Evolutionary conservation across 2,888 invertebrate genomes (phyloP).

Genomic region (Panzeria rudis): DNA sequence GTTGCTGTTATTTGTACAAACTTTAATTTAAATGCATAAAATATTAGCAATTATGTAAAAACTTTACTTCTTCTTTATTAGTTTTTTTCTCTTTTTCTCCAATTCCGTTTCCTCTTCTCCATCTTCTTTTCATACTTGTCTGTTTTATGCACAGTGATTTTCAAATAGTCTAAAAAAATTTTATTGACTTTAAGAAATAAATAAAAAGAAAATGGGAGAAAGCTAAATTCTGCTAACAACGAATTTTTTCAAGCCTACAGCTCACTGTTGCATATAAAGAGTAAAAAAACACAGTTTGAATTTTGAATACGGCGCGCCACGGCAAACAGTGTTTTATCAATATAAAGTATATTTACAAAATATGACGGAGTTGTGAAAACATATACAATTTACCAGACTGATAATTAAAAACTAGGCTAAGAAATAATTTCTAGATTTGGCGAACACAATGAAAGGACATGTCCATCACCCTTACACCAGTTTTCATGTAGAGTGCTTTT

Average conservation of each 20-base stretch:
- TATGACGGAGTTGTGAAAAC: no score
- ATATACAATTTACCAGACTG: no score
- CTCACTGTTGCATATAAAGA: not conserved
- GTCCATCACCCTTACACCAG: no score
- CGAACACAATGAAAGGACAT: no score
- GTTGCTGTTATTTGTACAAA: constrained; percentile 59
- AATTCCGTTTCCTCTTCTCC: not conserved
- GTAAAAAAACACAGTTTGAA: not conserved
- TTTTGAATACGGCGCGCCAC: not conserved
- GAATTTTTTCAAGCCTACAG: not conserved
- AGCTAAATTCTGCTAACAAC: not conserved
- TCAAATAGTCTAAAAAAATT: constrained; percentile 36
- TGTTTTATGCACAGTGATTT: constrained; percentile 17
- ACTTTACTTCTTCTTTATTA: constrained; percentile 63
- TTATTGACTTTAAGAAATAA: constrained; percentile 34
- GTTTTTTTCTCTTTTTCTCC: not conserved
- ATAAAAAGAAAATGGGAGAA: not conserved
- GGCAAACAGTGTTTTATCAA: not conserved
- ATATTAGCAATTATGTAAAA: constrained; percentile 70
- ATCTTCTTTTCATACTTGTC: not conserved
- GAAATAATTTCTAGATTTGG: no score
- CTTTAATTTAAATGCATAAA: constrained; percentile 70
- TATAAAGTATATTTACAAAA: no score
- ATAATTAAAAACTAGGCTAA: no score
- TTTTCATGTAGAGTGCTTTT: not conserved